Conservation (phyloP, 2,888 invertebrate genomes). For the Phyllotreta cruciferae region DNA sequence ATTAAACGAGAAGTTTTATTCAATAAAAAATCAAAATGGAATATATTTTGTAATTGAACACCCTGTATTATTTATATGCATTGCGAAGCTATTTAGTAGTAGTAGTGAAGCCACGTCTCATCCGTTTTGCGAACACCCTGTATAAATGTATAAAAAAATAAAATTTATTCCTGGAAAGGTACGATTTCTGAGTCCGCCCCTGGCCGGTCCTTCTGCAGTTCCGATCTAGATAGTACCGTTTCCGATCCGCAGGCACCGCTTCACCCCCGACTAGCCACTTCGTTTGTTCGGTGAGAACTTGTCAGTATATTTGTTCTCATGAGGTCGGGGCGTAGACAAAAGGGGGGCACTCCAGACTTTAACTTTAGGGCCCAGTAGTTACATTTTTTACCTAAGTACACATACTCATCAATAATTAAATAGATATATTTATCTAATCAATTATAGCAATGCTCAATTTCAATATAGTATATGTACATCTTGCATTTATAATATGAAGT, state of each 20-base stretch:
- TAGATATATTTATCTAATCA: not conserved
- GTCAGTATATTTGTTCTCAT: constrained; percentile 47
- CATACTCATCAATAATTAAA: constrained; percentile 5
- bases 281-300: constrained; percentile 47
- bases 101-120: no score
- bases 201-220: constrained; percentile 8
- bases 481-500: not conserved
- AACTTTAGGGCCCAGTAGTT: not conserved
- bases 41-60: no score
- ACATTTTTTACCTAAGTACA: constrained; percentile 9
- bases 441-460: not conserved
- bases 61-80: no score
- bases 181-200: not conserved
- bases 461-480: not conserved
- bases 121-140: no score
- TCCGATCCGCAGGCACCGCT: constrained; percentile 12
- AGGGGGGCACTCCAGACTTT: not conserved
- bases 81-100: no score
- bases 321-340: constrained; percentile 32
- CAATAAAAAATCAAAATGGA: no score
- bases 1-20: no score
- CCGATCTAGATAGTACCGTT: constrained; percentile 24
- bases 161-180: no score
- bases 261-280: constrained; percentile 31
- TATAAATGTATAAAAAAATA: no score